phyloP scores from a whole-genome alignment of 2,888 invertebrate species.

The Synergus umbraculus region DNA sequence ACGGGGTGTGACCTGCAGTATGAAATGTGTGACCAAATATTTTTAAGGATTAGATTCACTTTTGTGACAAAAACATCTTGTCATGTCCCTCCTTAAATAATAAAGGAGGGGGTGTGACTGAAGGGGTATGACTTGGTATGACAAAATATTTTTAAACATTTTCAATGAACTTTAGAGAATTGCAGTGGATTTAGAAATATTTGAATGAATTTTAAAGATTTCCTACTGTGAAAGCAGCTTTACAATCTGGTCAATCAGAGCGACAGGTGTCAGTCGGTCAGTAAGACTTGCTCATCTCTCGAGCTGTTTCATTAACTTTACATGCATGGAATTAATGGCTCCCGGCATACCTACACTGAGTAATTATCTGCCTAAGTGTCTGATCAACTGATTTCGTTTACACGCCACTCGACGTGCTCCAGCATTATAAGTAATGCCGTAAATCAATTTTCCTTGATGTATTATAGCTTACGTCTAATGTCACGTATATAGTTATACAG shows the following conservation, averaged over 20 bases:
- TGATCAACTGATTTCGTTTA: slow-evolving; percentile 27
- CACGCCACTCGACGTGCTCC: not conserved
- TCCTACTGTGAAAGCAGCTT: not conserved
- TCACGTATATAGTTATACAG: too few relatives aligned
- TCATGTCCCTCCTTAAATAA: too few relatives aligned
- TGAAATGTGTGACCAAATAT: too few relatives aligned
- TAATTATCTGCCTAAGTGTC: slow-evolving; percentile 13
- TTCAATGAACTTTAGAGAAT: too few relatives aligned
- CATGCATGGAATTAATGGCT: slow-evolving; percentile 11
- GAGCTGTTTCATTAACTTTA: slow-evolving; percentile 10
- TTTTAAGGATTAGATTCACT: too few relatives aligned
- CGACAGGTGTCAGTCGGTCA: slow-evolving; percentile 21
- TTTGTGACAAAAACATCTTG: too few relatives aligned
- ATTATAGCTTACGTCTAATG: too few relatives aligned
- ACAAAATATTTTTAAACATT: too few relatives aligned
- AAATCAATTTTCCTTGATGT: slow-evolving; percentile 12
- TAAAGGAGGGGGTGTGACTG: too few relatives aligned
- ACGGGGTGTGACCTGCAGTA: too few relatives aligned
- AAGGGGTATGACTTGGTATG: too few relatives aligned
- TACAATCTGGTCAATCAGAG: not conserved
- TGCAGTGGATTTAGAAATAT: too few relatives aligned
- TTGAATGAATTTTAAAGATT: not conserved
- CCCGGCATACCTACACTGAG: not conserved
- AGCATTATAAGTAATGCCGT: slow-evolving; percentile 8
- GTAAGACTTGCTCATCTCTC: slow-evolving; percentile 3